A percentile compares a stretch with the other conserved stretches of the same genome.
Conservation (phyloP, 1,140 invertebrate genomes). For the Phocides pigmalion region DNA sequence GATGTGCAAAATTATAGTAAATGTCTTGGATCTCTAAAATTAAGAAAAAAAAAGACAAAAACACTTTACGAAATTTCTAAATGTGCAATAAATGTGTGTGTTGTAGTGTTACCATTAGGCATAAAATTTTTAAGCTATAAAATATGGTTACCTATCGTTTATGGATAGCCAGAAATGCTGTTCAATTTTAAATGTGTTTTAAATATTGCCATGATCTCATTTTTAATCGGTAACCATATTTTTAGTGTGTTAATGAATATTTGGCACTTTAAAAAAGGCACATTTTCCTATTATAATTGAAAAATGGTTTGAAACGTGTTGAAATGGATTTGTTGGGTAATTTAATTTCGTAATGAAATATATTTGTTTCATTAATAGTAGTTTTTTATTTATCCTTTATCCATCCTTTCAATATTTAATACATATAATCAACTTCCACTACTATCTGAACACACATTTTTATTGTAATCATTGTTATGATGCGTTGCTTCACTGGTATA, state of each 20-base stretch:
- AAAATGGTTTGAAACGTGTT: constrained; percentile 82
- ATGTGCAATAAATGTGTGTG: constrained; percentile 85
- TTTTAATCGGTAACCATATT: constrained; percentile 64
- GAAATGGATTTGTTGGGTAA: constrained; percentile 84
- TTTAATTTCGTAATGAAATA: constrained; percentile 85
- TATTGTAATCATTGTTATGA: too few relatives aligned
- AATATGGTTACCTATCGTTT: constrained; percentile 60
- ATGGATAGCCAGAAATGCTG: constrained; percentile 44
- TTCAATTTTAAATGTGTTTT: constrained; percentile 65
- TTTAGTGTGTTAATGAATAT: constrained; percentile 76
- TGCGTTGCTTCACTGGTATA: too few relatives aligned
- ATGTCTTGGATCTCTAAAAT: constrained; percentile 83
- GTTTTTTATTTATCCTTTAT: constrained; percentile 59
- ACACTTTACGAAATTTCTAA: constrained; percentile 83
- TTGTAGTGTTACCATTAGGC: constrained; percentile 83
- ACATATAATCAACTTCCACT: too few relatives aligned
- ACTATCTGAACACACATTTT: too few relatives aligned
- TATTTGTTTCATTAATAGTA: constrained; percentile 83
- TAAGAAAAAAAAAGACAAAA: constrained; percentile 81
- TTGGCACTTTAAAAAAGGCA: constrained; percentile 82
- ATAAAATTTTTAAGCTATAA: constrained; percentile 73
- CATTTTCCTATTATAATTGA: constrained; percentile 81
- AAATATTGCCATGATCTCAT: constrained; percentile 75
- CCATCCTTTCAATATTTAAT: not conserved
- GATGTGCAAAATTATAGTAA: constrained; percentile 84